phyloP scores from a whole-genome alignment of 2,888 invertebrate species.

The Pseudanteris insignis region DNA sequence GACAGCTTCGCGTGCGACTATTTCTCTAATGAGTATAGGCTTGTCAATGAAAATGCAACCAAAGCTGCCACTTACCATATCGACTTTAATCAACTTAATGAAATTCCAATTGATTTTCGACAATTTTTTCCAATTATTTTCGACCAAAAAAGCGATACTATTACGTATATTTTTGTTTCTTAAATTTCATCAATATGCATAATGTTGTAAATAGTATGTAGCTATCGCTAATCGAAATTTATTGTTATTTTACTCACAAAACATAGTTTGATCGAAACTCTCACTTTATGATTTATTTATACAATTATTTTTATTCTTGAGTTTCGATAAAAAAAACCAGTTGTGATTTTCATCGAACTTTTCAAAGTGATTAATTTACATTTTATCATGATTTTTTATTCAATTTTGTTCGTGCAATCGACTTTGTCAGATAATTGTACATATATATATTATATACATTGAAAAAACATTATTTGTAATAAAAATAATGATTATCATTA shows the following conservation, averaged over 20 bases:
- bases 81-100: constrained; percentile 17
- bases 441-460: constrained; percentile 30
- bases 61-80: constrained; percentile 32
- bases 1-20: constrained; percentile 47
- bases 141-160: constrained; percentile 9
- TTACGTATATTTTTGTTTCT: constrained; percentile 16
- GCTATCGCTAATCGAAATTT: constrained; percentile 17
- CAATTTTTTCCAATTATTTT: constrained; percentile 5
- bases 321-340: constrained; percentile 1
- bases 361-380: constrained; percentile 6
- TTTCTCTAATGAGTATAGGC: constrained; percentile 53
- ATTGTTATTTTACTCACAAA: constrained; percentile 6
- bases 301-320: constrained; percentile 1
- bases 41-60: constrained; percentile 65
- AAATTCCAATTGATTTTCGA: constrained; percentile 16
- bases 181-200: constrained; percentile 15
- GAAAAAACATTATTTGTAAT: constrained; percentile 27
- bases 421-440: constrained; percentile 27
- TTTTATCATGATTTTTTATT: constrained; percentile 16
- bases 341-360: constrained; percentile 11
- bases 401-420: constrained; percentile 40
- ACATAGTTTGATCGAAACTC: constrained; percentile 3
- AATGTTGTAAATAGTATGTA: constrained; percentile 30
- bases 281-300: constrained; percentile 7
- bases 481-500: constrained; percentile 22